A percentile compares a stretch with the other conserved stretches of the same genome.
These are phyloP conservation scores for Zootermopsis nevadensis DNA, from an alignment of 2,888 invertebrate species.

Conservation along the genomic window DNA sequence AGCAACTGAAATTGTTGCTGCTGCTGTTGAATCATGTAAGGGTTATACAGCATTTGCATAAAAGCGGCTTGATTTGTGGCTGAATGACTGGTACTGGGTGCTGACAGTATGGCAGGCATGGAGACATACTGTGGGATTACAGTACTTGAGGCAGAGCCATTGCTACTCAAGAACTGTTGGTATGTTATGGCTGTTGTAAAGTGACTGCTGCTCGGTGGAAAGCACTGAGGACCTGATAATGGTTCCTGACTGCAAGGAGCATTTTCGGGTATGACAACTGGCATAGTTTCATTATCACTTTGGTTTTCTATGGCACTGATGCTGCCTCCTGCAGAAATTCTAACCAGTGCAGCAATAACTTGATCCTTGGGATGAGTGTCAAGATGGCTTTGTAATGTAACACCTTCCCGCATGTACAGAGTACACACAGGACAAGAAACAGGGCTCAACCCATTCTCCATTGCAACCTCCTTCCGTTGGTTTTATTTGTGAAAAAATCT, in stretches of 20 bases:
- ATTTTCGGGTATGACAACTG: background rate
- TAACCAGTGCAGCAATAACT: slow-evolving; percentile 80
- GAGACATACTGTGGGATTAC: slow-evolving; percentile 66
- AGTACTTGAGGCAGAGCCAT: slow-evolving; percentile 62
- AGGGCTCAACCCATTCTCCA: slow-evolving; percentile 36
- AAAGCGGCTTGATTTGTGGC: slow-evolving; percentile 56
- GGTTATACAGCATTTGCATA: slow-evolving; percentile 65
- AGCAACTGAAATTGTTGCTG: slow-evolving; percentile 59
- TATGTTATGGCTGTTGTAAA: slow-evolving; percentile 62
- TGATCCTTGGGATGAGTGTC: slow-evolving; percentile 90
- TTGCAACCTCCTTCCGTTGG: background rate
- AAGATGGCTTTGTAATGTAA: slow-evolving; percentile 82
- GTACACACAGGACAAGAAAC: slow-evolving; percentile 83
- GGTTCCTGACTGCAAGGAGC: background rate
- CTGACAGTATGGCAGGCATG: slow-evolving; percentile 60
- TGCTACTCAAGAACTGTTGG: slow-evolving; percentile 69
- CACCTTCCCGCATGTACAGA: slow-evolving; percentile 83
- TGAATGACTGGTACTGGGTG: background rate
- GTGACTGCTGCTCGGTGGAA: slow-evolving; percentile 37
- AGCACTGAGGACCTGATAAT: background rate
- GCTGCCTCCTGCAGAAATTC: slow-evolving; percentile 30
- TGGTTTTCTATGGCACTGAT: background rate
- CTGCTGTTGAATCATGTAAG: slow-evolving; percentile 63
- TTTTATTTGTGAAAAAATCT: background rate
- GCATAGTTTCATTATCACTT: background rate